Evolutionary conservation across 2,888 invertebrate species (phyloP), one percentile per base, ranked within the genome.

Genomic region (Galeruca laticollis): DNA sequence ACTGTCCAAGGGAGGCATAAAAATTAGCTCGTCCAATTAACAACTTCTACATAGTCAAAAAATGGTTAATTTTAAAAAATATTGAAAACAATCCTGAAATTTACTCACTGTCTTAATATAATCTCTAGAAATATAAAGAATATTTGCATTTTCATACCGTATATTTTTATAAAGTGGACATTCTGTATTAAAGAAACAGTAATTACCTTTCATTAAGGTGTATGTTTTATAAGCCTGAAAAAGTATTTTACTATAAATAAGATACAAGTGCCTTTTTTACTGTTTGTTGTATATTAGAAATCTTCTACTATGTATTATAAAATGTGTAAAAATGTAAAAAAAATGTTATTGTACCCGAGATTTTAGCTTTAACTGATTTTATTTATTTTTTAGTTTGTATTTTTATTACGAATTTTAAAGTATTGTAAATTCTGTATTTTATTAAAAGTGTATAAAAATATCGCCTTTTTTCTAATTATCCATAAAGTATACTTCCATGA

Each of bases 201-300:
- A 31, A 49, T 31, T 60, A 43, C 47, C 18, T 31, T 18, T 35
- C 37, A 47, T 49, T 31, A 15, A 9, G 10, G 6, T 26, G 10
- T n/a, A 6, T 31, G 11, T 49, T 33, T 31, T 26, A 35, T 21
- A 51, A 61, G 61, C 33, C 49, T 61, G 47, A 60, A n/a, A 60
- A 51, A 49, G 51, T 62, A 33, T 71, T 71, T 71, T 63, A 13
- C 68, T 61, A 10, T 59, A 51, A 35, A 10, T 59, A 51, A 35
- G 62, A 51, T 59, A 37, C 60, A 67, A 60, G 60, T 72, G 69
- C 64, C 67, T 69, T 66, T 59, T 71, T 70, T 70, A 59, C 71
- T 57, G 21, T 59, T 62, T 59, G 51, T 61, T 70, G 70, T 70
- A 66, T 66, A 66, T 66, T 66, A 65, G 56, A 63, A 26, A 69